Conservation (phyloP, 2,888 invertebrate species). For the Acronicta leporina region DNA sequence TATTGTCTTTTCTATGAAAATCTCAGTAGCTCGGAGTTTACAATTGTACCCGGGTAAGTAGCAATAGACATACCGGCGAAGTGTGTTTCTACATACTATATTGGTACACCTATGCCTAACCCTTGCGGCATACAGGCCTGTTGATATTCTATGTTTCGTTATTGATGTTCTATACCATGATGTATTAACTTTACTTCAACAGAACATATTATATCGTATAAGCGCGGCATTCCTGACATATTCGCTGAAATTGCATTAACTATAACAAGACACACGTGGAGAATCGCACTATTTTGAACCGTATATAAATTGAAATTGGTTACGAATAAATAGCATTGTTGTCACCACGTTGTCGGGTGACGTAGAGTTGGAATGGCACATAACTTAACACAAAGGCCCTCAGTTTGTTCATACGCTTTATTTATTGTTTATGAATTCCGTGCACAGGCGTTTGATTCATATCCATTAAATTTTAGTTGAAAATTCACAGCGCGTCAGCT, state of each 20-base stretch:
- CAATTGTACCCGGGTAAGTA: too few species aligned
- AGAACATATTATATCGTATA: conserved; percentile 12
- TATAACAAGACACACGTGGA: conserved; percentile 33
- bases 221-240: conserved; percentile 25
- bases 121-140: too few species aligned
- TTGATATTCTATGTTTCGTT: too few species aligned
- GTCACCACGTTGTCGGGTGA: conserved; percentile 1
- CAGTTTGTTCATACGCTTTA: conserved; percentile 4
- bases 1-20: too few species aligned
- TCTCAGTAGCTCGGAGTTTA: too few species aligned
- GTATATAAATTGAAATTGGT: conserved; percentile 46
- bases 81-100: too few species aligned
- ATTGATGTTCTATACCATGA: background rate
- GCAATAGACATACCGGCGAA: too few species aligned
- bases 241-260: conserved; percentile 33
- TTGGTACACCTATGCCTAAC: too few species aligned
- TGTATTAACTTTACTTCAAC: conserved; percentile 2
- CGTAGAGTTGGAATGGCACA: conserved; percentile 7
- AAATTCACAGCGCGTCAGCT: background rate
- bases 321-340: conserved; percentile 5
- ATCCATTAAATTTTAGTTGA: conserved; percentile 1
- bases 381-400: conserved; percentile 10
- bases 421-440: conserved; percentile 28
- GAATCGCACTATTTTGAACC: conserved; percentile 17
- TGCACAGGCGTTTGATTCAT: conserved; percentile 4